Conservation (phyloP, 2,797 vertebrate genomes). For the Nyctibius grandis region DNA sequence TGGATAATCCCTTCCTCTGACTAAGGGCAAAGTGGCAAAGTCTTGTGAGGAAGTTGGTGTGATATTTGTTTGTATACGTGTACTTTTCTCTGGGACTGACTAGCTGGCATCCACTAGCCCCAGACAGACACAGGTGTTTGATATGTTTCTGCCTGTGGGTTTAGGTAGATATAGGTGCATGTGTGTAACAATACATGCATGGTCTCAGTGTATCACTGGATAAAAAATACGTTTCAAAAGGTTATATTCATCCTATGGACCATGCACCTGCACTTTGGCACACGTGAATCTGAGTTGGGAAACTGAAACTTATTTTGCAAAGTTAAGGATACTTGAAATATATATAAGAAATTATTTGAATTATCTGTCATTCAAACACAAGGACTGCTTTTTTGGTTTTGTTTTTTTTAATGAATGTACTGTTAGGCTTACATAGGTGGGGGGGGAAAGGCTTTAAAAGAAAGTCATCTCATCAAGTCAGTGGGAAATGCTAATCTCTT, state of each 20-base stretch:
- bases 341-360: neutral
- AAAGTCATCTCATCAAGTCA: neutral
- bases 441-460: neutral
- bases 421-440: neutral
- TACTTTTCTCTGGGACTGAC: neutral
- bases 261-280: neutral
- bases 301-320: neutral
- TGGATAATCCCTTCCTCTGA: neutral
- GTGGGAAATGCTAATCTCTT: neutral
- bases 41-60: neutral
- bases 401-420: neutral
- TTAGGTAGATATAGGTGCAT: neutral
- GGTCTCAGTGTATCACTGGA: neutral
- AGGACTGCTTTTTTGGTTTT: neutral
- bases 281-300: neutral
- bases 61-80: neutral
- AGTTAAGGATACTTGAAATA: neutral
- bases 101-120: neutral
- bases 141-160: neutral
- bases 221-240: neutral
- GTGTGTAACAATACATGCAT: rapidly evolving
- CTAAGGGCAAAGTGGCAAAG: neutral
- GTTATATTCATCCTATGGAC: neutral
- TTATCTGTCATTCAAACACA: neutral
- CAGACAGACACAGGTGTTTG: neutral